phyloP scores from a whole-genome alignment of 1,140 invertebrate species.

The Cheumatopsyche charites region DNA sequence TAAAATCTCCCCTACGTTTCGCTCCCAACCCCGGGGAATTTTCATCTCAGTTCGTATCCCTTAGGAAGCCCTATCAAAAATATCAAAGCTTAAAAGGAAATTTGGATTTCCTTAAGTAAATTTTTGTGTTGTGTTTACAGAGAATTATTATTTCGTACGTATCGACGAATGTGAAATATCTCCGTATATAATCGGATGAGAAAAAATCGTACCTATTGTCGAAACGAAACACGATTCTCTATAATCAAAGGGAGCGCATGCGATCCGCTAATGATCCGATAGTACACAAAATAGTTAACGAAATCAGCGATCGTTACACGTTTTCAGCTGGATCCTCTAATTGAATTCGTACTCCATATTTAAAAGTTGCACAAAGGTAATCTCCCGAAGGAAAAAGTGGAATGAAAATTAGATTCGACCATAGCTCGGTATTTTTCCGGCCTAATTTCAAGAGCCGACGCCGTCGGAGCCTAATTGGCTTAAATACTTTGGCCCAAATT shows the following conservation, averaged over 20 bases:
- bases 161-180: neutral
- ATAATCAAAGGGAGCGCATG: too few relatives aligned
- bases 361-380: constrained; percentile 35
- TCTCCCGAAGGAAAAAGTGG: constrained; percentile 25
- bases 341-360: constrained; percentile 28
- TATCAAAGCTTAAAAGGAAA: constrained; percentile 10
- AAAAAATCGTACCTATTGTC: too few relatives aligned
- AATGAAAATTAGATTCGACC: constrained; percentile 33
- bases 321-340: constrained; percentile 13
- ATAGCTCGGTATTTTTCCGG: constrained; percentile 28
- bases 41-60: neutral
- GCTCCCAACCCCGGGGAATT: neutral
- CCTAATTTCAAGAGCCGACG: constrained; percentile 27
- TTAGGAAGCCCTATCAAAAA: neutral
- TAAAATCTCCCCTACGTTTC: neutral
- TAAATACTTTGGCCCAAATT: constrained; percentile 32
- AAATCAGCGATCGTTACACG: constrained; percentile 8
- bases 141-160: neutral
- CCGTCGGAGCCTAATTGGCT: constrained; percentile 34
- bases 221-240: too few relatives aligned
- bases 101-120: constrained; percentile 14
- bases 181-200: too few relatives aligned
- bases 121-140: constrained; percentile 1
- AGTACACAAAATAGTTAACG: constrained; percentile 13
- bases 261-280: neutral